Percentiles rank a stretch among this genome's conserved stretches.
Conservation (phyloP, 2,888 invertebrate species). For the Aspidapion aeneum region DNA sequence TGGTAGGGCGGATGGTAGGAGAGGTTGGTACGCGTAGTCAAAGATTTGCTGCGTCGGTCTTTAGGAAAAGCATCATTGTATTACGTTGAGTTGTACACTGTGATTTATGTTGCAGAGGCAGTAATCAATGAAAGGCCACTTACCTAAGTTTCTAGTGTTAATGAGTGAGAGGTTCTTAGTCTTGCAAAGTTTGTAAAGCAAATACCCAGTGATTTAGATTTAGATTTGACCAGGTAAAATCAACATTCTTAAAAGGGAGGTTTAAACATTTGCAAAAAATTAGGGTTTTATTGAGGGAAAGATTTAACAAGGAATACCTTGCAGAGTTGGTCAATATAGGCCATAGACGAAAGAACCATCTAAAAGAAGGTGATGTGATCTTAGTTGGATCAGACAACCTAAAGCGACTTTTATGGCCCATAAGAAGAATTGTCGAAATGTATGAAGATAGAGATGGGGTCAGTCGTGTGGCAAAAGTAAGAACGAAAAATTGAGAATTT, state of each 20-base stretch:
- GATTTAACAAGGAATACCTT: not conserved
- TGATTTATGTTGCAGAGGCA: not conserved
- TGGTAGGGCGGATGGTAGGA: not conserved
- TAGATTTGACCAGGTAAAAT: not conserved
- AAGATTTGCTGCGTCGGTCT: not conserved
- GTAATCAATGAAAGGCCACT: conserved; percentile 2
- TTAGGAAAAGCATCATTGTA: not conserved
- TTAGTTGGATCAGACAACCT: not conserved
- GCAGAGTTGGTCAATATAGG: not conserved
- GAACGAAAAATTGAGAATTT: no score
- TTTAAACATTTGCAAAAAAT: not conserved
- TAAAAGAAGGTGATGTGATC: not conserved
- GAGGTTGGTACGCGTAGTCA: not conserved
- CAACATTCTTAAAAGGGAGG: not conserved
- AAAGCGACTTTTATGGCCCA: not conserved
- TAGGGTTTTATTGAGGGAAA: not conserved
- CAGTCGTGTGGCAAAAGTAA: not conserved
- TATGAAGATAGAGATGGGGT: not conserved
- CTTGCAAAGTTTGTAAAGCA: not conserved
- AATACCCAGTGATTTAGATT: not conserved
- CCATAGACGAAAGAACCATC: not conserved
- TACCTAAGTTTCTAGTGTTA: not conserved
- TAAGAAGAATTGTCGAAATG: not conserved
- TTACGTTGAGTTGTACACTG: conserved; percentile 1
- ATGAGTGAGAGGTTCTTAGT: not conserved